Base-by-base conservation (phyloP, 2,888 invertebrate species). In the Drosophila neotestacea region DNA sequence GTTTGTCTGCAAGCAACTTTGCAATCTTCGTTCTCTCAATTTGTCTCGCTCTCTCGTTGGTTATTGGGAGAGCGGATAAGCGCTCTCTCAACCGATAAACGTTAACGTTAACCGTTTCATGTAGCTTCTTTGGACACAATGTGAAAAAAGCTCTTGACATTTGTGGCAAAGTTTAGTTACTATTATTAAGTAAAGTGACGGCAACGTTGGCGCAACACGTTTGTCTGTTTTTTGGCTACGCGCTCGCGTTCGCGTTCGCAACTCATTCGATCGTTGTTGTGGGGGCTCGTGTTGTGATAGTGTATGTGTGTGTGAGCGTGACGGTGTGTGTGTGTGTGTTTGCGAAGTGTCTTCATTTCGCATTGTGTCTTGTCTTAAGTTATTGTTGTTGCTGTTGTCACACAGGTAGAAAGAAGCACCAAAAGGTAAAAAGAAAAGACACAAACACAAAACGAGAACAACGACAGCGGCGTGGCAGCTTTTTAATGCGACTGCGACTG, bases 121-220 rank as follows among this genome's bases (percentile, higher is more conserved):
- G 47, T 47, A 27, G 70, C 56, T 56, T 44, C 56, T 70, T 58
- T 50, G 39, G 9, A 44, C 22, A 42, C 39, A 48, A 48, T 30
- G 34, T 27, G 41, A 34, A 38, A 69, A 72, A 73, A 81, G 79
- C 82, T 75, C 36, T 70, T 38, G 59, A 51, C 62, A 60, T 62
- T 59, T 54, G 44, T 61, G 34, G 16, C 50, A 47, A 64, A 63
- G 54, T 89, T 88, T 82, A 84, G 88, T 91, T 90, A 91, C 79
- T 86, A 87, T 85, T 90, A 91, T 90, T 91, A 90, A 89, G 79
- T 78, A 87, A 85, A 90, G 83, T 77, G 77, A 69, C 81, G 88
- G 83, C 77, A 66, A 81, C 77, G 82, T 72, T 73, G 74, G 70
- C 76, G 86, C 76, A 86, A 74, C 84, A 58, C 64, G 59, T 64